Evolutionary conservation across 53 echinoderm and acorn worm genomes (phyloP).

Genomic region (Holothuria scabra): DNA sequence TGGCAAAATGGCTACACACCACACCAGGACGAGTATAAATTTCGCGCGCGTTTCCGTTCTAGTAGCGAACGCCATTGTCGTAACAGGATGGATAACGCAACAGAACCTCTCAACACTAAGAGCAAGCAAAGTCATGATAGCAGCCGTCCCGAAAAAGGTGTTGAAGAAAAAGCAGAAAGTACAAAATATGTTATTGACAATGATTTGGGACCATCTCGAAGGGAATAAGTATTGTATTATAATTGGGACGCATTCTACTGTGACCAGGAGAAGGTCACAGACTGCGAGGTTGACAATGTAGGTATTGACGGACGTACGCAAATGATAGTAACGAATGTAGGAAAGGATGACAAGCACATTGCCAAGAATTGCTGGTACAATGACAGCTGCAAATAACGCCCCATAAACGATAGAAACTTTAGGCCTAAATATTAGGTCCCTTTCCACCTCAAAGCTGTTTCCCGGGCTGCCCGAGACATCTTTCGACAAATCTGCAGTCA

Average conservation of each 20-base stretch:
- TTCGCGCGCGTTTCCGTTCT: conserved; percentile 73
- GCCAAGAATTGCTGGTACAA: conserved; percentile 63
- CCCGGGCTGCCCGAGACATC: too few relatives aligned
- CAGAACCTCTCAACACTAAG: conserved; percentile 89
- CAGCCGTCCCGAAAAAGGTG: conserved; percentile 85
- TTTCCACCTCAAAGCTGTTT: conserved; percentile 9
- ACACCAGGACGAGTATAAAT: conserved; percentile 73
- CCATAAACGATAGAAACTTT: conserved; percentile 2
- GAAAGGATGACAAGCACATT: conserved; percentile 57
- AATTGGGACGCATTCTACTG: conserved; percentile 68
- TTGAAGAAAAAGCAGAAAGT: conserved; percentile 74
- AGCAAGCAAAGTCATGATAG: conserved; percentile 85
- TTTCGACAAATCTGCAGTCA: too few relatives aligned
- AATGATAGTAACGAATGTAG: conserved; percentile 39
- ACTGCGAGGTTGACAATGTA: conserved; percentile 85
- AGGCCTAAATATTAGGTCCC: conserved; percentile 26
- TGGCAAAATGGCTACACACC: conserved; percentile 72
- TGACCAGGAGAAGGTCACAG: conserved; percentile 79
- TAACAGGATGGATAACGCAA: conserved; percentile 79
- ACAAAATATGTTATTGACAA: conserved; percentile 65
- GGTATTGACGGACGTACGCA: conserved; percentile 73
- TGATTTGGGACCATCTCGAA: conserved; percentile 30
- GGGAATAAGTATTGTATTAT: conserved; percentile 77
- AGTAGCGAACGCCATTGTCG: conserved; percentile 65
- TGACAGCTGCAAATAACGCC: conserved; percentile 28